phyloP scores from a whole-genome alignment of 1,140 invertebrate species.

The Heterodera carotae region DNA sequence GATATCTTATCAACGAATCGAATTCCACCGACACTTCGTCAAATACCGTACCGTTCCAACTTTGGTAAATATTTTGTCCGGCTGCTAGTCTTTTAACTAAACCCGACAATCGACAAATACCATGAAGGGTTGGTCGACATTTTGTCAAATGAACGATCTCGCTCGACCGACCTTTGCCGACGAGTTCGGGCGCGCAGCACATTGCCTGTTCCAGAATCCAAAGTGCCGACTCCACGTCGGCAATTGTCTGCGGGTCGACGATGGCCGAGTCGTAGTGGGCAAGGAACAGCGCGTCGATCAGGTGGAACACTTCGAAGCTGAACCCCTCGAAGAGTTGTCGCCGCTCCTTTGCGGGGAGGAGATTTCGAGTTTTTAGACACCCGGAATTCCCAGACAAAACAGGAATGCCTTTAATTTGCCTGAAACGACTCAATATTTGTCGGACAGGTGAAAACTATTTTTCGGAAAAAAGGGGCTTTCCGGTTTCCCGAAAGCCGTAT shows the following conservation, averaged over 20 bases:
- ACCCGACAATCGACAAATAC: no score
- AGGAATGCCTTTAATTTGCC: background rate
- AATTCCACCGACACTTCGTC: no score
- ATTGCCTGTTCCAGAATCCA: slow-evolving; percentile 63
- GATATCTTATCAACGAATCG: no score
- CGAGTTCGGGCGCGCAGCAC: slow-evolving; percentile 58
- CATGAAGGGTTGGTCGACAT: no score
- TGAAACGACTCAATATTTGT: no score
- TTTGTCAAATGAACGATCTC: slow-evolving; percentile 5
- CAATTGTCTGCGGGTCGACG: slow-evolving; percentile 40
- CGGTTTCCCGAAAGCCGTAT: no score
- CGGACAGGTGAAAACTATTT: no score
- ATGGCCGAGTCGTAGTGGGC: slow-evolving; percentile 41
- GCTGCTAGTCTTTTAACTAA: no score
- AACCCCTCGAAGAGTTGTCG: slow-evolving; percentile 62
- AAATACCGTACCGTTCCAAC: no score
- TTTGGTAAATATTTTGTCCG: no score
- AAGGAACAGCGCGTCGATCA: slow-evolving; percentile 59
- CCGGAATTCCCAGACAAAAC: background rate
- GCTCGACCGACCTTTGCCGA: slow-evolving; percentile 52
- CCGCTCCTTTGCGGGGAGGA: slow-evolving; percentile 64
- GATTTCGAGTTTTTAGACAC: background rate
- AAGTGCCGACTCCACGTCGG: slow-evolving; percentile 59
- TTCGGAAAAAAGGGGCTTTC: no score
- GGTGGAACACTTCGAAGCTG: slow-evolving; percentile 61